phyloP scores from a whole-genome alignment of 2,888 invertebrate species.

The Theretra japonica region DNA sequence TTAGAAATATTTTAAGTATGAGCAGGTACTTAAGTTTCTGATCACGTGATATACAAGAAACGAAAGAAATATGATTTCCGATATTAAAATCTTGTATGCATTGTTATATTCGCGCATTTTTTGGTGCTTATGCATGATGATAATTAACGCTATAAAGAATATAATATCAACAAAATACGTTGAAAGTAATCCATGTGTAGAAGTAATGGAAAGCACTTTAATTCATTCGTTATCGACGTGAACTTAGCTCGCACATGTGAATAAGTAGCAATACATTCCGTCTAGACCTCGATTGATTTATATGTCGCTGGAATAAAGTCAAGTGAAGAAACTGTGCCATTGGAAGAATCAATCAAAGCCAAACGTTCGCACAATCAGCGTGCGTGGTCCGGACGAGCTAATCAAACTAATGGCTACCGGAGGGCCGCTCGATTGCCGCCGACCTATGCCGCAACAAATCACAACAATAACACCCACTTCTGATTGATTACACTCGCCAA shows the following conservation, averaged over 20 bases:
- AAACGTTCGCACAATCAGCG: slow-evolving; percentile 74
- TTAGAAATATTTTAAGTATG: too few species aligned
- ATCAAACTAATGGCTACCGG: slow-evolving; percentile 76
- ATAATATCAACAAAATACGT: too few species aligned
- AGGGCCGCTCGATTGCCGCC: slow-evolving; percentile 57
- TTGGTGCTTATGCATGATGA: too few species aligned
- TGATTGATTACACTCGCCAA: slow-evolving; percentile 72
- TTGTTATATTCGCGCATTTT: too few species aligned
- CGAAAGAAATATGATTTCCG: too few species aligned
- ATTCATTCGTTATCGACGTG: neutral
- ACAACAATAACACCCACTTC: slow-evolving; percentile 77
- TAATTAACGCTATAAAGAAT: too few species aligned
- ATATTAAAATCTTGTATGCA: too few species aligned
- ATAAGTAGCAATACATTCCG: neutral
- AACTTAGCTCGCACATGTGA: neutral
- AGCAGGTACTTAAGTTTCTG: too few species aligned
- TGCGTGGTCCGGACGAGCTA: slow-evolving; percentile 77
- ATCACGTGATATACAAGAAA: too few species aligned
- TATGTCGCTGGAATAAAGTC: slow-evolving; percentile 32
- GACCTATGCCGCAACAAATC: slow-evolving; percentile 71
- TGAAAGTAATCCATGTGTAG: too few species aligned
- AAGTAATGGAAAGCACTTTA: neutral
- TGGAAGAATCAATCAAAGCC: slow-evolving; percentile 79
- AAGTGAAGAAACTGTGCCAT: slow-evolving; percentile 60
- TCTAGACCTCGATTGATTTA: slow-evolving; percentile 7